phyloP scores from a whole-genome alignment of 2,797 vertebrate genomes.

The Tenualosa ilisha region DNA sequence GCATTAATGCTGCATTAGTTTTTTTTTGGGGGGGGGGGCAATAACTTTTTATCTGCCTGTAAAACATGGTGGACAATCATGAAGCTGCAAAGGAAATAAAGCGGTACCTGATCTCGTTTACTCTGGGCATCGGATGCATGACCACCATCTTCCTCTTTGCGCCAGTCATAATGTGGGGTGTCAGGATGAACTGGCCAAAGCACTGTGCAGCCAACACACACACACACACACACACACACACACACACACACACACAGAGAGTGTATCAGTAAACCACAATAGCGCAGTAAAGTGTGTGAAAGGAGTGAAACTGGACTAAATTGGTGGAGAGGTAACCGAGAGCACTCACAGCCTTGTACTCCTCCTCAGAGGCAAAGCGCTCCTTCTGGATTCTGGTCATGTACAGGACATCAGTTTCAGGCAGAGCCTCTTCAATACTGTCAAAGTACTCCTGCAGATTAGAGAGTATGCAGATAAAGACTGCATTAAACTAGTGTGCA shows the following conservation, averaged over 20 bases:
- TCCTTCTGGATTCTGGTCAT: slow-evolving; percentile 98
- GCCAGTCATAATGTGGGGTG: slow-evolving; percentile 95
- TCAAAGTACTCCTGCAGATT: slow-evolving; percentile 87
- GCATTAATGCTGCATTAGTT: too few species aligned
- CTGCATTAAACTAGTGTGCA: neutral
- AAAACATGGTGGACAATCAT: neutral
- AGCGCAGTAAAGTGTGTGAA: neutral
- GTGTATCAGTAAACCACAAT: neutral
- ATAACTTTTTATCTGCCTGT: neutral
- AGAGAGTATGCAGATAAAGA: neutral
- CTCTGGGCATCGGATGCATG: slow-evolving; percentile 94
- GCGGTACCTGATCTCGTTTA: slow-evolving; percentile 93
- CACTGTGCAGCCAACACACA: slow-evolving; percentile 70
- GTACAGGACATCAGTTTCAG: slow-evolving; percentile 94
- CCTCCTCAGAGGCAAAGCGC: slow-evolving; percentile 82
- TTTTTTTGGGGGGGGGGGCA: neutral
- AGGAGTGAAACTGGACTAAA: neutral
- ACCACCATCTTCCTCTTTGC: slow-evolving; percentile 98
- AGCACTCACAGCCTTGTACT: slow-evolving; percentile 84
- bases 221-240: neutral
- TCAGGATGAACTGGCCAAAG: slow-evolving; percentile 95
- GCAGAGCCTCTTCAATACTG: slow-evolving; percentile 91
- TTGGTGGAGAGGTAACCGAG: neutral
- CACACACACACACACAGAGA: neutral
- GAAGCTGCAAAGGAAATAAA: neutral